Base-by-base conservation (phyloP, 1,140 invertebrate species). In the Aplysia californica region DNA sequence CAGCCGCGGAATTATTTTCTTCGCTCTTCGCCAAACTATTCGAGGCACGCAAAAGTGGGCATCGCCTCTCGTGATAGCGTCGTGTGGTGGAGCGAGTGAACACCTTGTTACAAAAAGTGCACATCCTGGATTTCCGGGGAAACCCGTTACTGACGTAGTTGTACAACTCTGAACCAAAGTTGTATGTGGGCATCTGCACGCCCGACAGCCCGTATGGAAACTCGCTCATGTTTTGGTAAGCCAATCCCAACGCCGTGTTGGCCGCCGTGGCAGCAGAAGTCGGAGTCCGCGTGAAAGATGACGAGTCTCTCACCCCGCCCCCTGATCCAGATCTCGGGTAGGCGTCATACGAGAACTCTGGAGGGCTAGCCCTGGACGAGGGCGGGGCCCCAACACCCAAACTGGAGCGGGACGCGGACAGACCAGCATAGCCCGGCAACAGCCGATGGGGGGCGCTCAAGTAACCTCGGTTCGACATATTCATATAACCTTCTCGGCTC, bases 181-280 rank as follows among this genome's bases (percentile, higher is more conserved):
- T 83, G 75, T 87, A 87, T 67, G 81, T 84, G 23, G 86, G 84
- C 85, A 86, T 86, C 31, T 82, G 74, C 31, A 87, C 85, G 21
- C 85, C 85, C 72, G 85, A 86, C 6, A 87, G 70, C 41, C 86
- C 86, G 75, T 87, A 87, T 10, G 86, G 85, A 76, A 87, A 87
- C 68, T 78, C 80, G 41, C 70, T 39, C 4, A 75, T 38, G 44
- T 72, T 64, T 20, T 69, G 71, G 10, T 71, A 67, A 0, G 71
- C 59, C 64, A 38, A 35, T 26, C 29, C 39, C 31, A 55, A 39
- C 20, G 59, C 44, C 2, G 73, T 29, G 6, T 69, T 69, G 15
- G 72, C 26, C 23, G 41, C 64, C 26, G 79, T 69, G 15, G 72
- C 26, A 36, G 41, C 64, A 29, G 79, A 72, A 31, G 71, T 26